Conservation (phyloP, 92 coral and sea anemone genomes). For the Zoanthus solanderi region DNA sequence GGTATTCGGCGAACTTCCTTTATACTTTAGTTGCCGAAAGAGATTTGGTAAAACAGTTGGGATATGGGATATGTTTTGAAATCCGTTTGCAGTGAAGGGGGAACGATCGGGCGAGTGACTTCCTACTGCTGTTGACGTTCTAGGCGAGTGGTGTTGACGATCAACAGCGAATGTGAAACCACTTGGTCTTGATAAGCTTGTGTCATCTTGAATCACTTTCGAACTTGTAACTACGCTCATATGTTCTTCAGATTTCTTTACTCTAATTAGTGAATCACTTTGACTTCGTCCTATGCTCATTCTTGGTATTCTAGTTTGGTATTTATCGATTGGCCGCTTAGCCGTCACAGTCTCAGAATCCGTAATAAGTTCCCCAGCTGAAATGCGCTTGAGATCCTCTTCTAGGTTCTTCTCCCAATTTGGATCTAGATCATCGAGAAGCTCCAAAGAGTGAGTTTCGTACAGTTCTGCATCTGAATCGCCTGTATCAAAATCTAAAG, state of each 20-base stretch:
- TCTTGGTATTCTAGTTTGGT: neutral
- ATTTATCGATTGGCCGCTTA: neutral
- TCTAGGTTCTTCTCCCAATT: conserved; percentile 81
- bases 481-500: conserved; percentile 71
- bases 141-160: conserved; percentile 39
- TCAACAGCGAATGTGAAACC: conserved; percentile 37
- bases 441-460: conserved; percentile 67
- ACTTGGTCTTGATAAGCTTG: neutral
- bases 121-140: conserved; percentile 69
- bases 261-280: conserved; percentile 47
- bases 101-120: conserved; percentile 26
- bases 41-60: conserved; percentile 68
- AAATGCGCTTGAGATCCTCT: conserved; percentile 80
- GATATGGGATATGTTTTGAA: conserved; percentile 65
- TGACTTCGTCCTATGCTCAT: conserved; percentile 30
- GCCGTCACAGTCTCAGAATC: neutral
- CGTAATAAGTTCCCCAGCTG: conserved; percentile 60
- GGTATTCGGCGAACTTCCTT: conserved; percentile 36
- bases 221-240: neutral
- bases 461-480: conserved; percentile 80
- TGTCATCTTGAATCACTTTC: neutral
- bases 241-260: neutral
- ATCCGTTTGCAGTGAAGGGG: conserved; percentile 44
- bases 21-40: conserved; percentile 51
- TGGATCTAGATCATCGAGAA: conserved; percentile 72